phyloP scores from a whole-genome alignment of 2,113 vertebrate genomes.

The Chaetodon trifascialis region DNA sequence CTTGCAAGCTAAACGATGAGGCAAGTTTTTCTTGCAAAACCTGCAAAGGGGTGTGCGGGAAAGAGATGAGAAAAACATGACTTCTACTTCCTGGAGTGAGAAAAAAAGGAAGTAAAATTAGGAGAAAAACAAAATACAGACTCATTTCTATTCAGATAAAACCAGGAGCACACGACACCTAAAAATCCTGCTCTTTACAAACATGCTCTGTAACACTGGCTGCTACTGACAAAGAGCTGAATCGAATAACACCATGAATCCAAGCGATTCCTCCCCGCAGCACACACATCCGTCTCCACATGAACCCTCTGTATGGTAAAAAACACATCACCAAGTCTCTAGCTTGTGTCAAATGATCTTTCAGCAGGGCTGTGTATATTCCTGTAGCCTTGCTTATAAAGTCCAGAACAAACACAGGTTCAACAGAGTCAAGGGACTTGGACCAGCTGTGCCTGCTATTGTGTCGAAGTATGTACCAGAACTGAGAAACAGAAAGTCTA shows the following conservation, averaged over 20 bases:
- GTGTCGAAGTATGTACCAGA: slow-evolving; percentile 7
- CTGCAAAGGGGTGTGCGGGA: slow-evolving; percentile 20
- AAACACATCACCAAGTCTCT: neutral
- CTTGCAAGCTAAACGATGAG: slow-evolving; percentile 16
- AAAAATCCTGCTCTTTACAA: neutral
- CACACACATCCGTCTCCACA: slow-evolving; percentile 1
- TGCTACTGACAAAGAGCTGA: slow-evolving; percentile 2
- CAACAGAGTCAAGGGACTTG: slow-evolving; percentile 16
- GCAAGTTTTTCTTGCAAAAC: slow-evolving; percentile 50
- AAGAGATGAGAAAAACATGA: slow-evolving; percentile 34
- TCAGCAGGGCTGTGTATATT: slow-evolving; percentile 15
- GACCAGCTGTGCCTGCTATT: neutral
- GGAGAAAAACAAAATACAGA: neutral
- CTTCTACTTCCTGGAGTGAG: slow-evolving; percentile 62
- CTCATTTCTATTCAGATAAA: slow-evolving; percentile 1
- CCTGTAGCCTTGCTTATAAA: slow-evolving; percentile 21
- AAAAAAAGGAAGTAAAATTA: slow-evolving; percentile 47
- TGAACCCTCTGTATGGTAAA: neutral
- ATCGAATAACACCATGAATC: neutral
- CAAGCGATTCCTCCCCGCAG: neutral
- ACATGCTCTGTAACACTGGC: neutral
- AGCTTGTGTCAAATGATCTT: slow-evolving; percentile 4
- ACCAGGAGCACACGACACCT: neutral
- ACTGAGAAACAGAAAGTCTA: neutral
- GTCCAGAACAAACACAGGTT: slow-evolving; percentile 42